Evolutionary conservation across 2,888 invertebrate species (phyloP), one percentile per base, ranked within the genome.

Genomic region (Amphipyra tragopoginis): DNA sequence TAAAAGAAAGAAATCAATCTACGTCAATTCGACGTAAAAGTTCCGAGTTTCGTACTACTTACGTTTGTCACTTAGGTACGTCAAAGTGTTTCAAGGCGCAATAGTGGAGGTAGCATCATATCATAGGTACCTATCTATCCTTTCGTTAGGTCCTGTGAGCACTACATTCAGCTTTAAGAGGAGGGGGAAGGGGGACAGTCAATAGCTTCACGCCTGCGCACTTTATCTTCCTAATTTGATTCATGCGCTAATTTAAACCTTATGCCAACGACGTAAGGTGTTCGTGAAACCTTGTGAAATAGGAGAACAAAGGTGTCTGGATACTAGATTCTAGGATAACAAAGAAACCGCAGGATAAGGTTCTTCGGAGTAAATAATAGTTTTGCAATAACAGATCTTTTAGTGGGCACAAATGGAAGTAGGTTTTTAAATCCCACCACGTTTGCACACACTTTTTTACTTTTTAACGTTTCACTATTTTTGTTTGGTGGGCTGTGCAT

Each of bases 171-270:
- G 84, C 81, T 82, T 85, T 83, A 66, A 75, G 66, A 48, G 72
- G 61, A 76, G 77, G 74, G 49, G 69, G 79, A 84, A 84, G 86
- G 84, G 76, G 84, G 76, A 80, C 61, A 86, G 90, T 93, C 93
- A 84, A 93, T 93, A 93, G 83, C 81, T 76, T 67, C 81, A 84
- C 90, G 92, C 93, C 76, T 86, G 93, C 93, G 93, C 80, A 77
- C 61, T 81, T 56, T 57, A 58, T 62, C 61, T 67, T 72, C 66
- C 62, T 61, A 75, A 63, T 64, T 49, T 40, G 14, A 48, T 52
- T 33, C n/a, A 29, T 36, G 59, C 10, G 29, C 43, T 5, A 78
- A 66, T 70, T 59, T 65, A 34, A 69, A 66, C 73, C 71, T 62
- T 80, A 73, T 13, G 7, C 0, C 33, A n/a, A 51, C 7, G 53